These are phyloP conservation scores for Apotomis capreana DNA, from an alignment of 2,888 invertebrate species.

Conservation along the genomic window DNA sequence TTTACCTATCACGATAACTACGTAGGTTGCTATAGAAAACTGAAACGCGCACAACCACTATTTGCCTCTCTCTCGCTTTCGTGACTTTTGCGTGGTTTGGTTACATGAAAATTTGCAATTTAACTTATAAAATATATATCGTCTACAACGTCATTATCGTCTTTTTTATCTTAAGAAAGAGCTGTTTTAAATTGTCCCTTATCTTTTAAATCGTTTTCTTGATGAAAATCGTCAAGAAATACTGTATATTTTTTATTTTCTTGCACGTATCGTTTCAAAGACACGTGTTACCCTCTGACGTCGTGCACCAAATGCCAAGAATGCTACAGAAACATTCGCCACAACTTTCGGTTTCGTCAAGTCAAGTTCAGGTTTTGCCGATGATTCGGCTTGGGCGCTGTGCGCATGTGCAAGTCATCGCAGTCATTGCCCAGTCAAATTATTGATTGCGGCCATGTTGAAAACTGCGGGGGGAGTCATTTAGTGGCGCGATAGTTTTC, in stretches of 20 bases:
- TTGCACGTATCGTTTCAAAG: slow-evolving; percentile 28
- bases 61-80: slow-evolving; percentile 42
- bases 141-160: slow-evolving; percentile 1
- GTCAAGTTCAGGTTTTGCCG: slow-evolving; percentile 82
- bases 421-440: slow-evolving; percentile 83
- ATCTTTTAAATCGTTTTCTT: slow-evolving; percentile 2
- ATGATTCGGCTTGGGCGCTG: slow-evolving; percentile 64
- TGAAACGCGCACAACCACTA: slow-evolving; percentile 36
- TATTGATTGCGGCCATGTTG: slow-evolving; percentile 83
- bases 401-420: slow-evolving; percentile 81
- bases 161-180: background rate
- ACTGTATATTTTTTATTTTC: background rate
- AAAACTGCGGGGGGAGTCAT: slow-evolving; percentile 75
- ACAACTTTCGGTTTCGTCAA: slow-evolving; percentile 82
- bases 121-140: background rate
- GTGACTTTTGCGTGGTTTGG: slow-evolving; percentile 33
- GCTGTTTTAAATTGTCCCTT: background rate
- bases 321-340: slow-evolving; percentile 78
- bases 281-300: slow-evolving; percentile 40
- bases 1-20: slow-evolving; percentile 19
- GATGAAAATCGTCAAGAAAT: slow-evolving; percentile 14
- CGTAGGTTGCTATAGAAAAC: slow-evolving; percentile 35
- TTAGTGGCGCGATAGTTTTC: slow-evolving; percentile 82
- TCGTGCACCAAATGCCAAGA: slow-evolving; percentile 70
- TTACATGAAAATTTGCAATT: slow-evolving; percentile 25